Base-by-base conservation (phyloP, 2,113 vertebrate genomes). In the Thamnaconus septentrionalis region DNA sequence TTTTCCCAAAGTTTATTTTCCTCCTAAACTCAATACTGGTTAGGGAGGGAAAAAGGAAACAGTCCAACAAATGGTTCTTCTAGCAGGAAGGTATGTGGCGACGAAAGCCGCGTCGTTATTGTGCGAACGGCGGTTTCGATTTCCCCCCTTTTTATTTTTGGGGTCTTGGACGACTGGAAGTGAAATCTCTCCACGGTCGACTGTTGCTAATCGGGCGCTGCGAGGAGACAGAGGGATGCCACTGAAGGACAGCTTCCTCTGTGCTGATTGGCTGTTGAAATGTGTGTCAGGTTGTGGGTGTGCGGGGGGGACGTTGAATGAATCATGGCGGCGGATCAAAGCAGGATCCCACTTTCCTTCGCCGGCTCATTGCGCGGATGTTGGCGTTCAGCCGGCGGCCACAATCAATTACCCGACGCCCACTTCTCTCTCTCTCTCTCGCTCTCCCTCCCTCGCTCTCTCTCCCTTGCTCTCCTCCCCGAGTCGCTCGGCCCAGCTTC, bases 1-100 rank as follows among this genome's bases (percentile, higher is more conserved):
- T 78, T 53, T 60, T 61, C 63, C 73, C 74, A 71, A 80, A 75
- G 60, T 50, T 56, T 59, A 58, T 78, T 80, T 77, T 70, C 56
- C 58, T 57, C n/a, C 31, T 4, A 75, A 66, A 58, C 12, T 64
- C 53, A 41, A 70, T 78, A 69, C 40, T 69, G 63, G 73, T 72
- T 77, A 44, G 4, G 39, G 39, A 44, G 41, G 6, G 41, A 39
- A 53, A 53, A 42, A 56, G 6, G 18, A n/a, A 41, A 31, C 18
- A 2, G 18, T 31, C 18, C 5, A 12, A 42, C 56, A 39, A 31
- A 51, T 6, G 18, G 1, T 1, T 31, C 18, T 2, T 31, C 18
- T 31, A 31, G 2, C 18, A 31, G 18, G 18, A 31, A 31, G 18
- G 18, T 31, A 31, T 31, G 18, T 31, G 18, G 18, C 18, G 18